Conservation (phyloP, 2,797 vertebrate genomes). For the Pseudochirops cupreus region DNA sequence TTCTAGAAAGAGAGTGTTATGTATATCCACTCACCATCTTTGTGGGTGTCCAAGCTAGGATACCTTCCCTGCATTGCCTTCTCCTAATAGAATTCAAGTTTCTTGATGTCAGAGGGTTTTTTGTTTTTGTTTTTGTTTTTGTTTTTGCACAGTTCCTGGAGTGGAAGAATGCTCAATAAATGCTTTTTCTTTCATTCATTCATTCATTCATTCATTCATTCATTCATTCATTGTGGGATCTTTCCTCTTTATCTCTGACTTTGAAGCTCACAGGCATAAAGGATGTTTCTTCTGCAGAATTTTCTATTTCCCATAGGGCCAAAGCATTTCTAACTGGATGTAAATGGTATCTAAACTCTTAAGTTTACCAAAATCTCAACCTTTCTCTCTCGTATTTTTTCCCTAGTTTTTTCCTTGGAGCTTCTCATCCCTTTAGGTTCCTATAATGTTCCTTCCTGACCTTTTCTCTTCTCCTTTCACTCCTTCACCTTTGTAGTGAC, state of each 20-base stretch:
- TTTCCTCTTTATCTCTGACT: neutral
- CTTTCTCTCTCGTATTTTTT: constrained; percentile 1
- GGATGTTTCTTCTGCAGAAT: constrained; percentile 21
- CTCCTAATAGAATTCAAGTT: neutral
- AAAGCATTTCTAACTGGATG: neutral
- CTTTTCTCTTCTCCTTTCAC: neutral
- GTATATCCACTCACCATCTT: neutral
- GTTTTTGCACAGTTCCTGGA: neutral
- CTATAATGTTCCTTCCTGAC: neutral
- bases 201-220: neutral
- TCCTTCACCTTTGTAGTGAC: neutral
- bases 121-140: neutral
- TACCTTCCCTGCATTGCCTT: neutral
- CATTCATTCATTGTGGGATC: neutral
- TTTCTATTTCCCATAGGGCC: neutral
- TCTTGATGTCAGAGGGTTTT: neutral
- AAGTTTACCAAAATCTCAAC: neutral
- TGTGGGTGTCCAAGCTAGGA: neutral
- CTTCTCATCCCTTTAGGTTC: neutral
- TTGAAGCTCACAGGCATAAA: neutral
- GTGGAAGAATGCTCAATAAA: neutral
- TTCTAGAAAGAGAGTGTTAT: neutral
- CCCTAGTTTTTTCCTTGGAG: constrained; percentile 7
- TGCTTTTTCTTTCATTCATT: neutral
- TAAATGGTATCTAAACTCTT: neutral